Base-by-base conservation (phyloP, 2,113 vertebrate genomes). In the Neolamprologus devosi region DNA sequence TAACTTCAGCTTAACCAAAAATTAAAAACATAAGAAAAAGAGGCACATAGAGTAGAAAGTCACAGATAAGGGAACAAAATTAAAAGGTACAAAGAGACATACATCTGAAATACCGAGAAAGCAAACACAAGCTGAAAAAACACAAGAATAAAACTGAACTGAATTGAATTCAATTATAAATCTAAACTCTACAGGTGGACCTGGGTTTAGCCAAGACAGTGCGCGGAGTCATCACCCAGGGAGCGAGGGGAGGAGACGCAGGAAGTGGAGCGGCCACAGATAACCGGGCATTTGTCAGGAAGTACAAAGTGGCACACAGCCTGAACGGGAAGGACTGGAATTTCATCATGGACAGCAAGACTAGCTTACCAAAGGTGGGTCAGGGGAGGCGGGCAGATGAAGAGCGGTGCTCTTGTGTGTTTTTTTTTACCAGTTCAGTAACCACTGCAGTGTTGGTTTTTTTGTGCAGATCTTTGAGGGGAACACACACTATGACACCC, bases 401-500 rank as follows among this genome's bases (percentile, higher is more conserved):
- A 6, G 5, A 45, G 11, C 2, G 1, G 4, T 0, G 5, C 2
- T 26, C 1, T 14, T 5, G 8, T 57, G 7, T 16, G 26, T 0
- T 0, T 5, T 35, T 10, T 11, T 26, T 11, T 19, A 83, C 13
- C n/a, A 51, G 55, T 53, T 63, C 1, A 23, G 6, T 26, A 49
- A 65, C 47, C n/a, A 10, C 17, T 40, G 40, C 21, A 51, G 11
- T 8, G 13, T 45, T 85, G 21, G 0, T 4, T 13, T 45, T 26
- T 68, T 63, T 30, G 17, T 53, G 16, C 95, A 99, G 99, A 94
- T 99, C 54, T 99, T 99, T 81, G 99, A 99, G 95, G 99, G 99
- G 28, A 99, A 99, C 95, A 97, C 97, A 19, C 98, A 99, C 95
- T 99, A 98, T 0, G 99, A 99, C 93, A 97, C 97, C 7, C 99